Conservation (phyloP, 2,797 vertebrate species). For the Macropodus opercularis region DNA sequence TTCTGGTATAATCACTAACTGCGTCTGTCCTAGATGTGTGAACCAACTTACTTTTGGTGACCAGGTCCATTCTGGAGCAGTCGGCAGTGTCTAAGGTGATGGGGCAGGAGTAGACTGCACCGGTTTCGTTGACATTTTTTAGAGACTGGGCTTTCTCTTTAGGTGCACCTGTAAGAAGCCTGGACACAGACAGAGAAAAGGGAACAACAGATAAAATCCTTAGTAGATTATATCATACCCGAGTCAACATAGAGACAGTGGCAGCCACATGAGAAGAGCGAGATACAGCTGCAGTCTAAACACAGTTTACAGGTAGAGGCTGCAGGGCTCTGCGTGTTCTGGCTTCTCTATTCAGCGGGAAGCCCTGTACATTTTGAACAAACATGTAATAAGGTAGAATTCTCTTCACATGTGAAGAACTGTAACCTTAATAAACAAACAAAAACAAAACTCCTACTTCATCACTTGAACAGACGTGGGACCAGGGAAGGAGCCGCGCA, state of each 20-base stretch:
- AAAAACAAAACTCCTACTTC: too few relatives aligned
- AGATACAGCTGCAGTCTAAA: constrained; percentile 37
- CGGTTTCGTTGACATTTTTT: constrained; percentile 85
- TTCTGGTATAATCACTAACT: not conserved
- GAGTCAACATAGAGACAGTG: constrained; percentile 18
- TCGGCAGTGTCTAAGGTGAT: constrained; percentile 77
- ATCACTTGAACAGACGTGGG: too few relatives aligned
- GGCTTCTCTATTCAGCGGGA: too few relatives aligned
- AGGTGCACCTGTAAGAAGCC: constrained; percentile 90
- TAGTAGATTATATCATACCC: constrained; percentile 34
- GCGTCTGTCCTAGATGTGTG: not conserved
- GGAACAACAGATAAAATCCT: constrained; percentile 15
- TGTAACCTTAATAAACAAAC: too few relatives aligned
- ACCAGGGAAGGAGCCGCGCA: constrained; percentile 16
- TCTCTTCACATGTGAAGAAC: too few relatives aligned
- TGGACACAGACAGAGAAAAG: constrained; percentile 59
- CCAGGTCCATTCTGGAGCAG: constrained; percentile 88
- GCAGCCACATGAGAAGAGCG: constrained; percentile 10
- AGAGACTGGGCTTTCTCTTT: constrained; percentile 79
- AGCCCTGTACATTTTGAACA: too few relatives aligned
- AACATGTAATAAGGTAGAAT: too few relatives aligned
- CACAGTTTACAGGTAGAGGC: constrained; percentile 5
- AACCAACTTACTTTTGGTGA: constrained; percentile 80
- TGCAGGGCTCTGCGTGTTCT: too few relatives aligned
- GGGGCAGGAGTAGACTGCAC: constrained; percentile 91